phyloP scores from a whole-genome alignment of 2,888 invertebrate species.

The Drepana falcataria region DNA sequence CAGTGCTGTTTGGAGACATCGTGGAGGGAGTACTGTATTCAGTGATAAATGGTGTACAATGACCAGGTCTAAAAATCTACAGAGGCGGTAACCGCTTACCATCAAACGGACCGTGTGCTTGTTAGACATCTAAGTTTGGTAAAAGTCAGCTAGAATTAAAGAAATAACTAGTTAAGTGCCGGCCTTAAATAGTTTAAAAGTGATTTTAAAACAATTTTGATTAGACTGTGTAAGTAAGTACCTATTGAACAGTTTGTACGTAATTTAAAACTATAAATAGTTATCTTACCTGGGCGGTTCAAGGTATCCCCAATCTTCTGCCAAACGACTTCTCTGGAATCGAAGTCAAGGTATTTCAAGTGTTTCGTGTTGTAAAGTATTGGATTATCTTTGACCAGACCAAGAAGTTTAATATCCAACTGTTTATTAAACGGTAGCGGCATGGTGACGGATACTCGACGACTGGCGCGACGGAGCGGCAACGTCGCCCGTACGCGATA shows the following conservation, averaged over 20 bases:
- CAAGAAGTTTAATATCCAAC: conserved; percentile 50
- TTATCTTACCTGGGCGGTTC: conserved; percentile 52
- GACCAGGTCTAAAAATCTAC: too few species aligned
- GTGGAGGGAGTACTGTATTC: too few species aligned
- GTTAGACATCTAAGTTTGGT: too few species aligned
- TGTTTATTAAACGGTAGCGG: conserved; percentile 54
- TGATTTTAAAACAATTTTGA: too few species aligned
- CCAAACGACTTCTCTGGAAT: conserved; percentile 60
- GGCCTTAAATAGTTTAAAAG: too few species aligned
- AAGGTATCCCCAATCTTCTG: conserved; percentile 61
- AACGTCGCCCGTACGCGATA: conserved; percentile 31
- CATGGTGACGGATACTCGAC: conserved; percentile 32
- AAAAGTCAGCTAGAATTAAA: too few species aligned
- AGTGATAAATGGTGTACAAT: too few species aligned
- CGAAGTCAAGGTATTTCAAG: conserved; percentile 50
- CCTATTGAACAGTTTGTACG: neutral
- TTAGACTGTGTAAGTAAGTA: too few species aligned
- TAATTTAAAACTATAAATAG: neutral
- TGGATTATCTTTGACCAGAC: conserved; percentile 50
- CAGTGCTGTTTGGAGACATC: too few species aligned
- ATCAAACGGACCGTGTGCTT: too few species aligned
- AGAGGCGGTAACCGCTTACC: too few species aligned
- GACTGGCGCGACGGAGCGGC: conserved; percentile 32
- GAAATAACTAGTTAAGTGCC: too few species aligned
- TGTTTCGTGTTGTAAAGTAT: conserved; percentile 55